These are phyloP conservation scores for Carapus acus DNA, from an alignment of 2,797 vertebrate species.

Conservation along the genomic window DNA sequence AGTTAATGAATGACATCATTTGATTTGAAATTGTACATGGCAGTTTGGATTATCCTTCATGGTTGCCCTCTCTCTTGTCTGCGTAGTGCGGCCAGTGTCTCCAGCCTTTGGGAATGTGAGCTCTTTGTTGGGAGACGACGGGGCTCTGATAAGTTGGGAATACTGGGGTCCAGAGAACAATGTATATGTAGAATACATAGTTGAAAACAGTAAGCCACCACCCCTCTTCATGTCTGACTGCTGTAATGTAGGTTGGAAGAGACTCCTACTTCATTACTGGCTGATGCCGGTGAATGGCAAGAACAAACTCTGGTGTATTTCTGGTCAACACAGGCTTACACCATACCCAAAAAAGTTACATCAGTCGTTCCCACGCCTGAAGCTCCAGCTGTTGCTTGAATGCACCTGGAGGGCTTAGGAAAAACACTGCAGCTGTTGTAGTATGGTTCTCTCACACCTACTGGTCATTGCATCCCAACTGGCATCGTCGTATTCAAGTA, in stretches of 20 bases:
- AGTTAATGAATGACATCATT: slow-evolving; percentile 1
- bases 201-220: slow-evolving; percentile 87
- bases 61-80: slow-evolving; percentile 75
- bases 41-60: slow-evolving; percentile 43
- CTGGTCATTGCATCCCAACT: slow-evolving; percentile 32
- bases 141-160: slow-evolving; percentile 90
- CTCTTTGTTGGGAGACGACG: slow-evolving; percentile 77
- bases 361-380: no score
- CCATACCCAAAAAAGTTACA: no score
- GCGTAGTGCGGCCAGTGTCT: slow-evolving; percentile 76
- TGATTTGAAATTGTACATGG: slow-evolving; percentile 12
- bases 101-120: slow-evolving; percentile 85
- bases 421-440: slow-evolving; percentile 25
- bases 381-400: slow-evolving; percentile 40
- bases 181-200: slow-evolving; percentile 92
- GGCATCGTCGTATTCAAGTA: slow-evolving; percentile 24
- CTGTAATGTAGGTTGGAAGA: slow-evolving; percentile 52
- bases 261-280: slow-evolving; percentile 53
- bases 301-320: no score
- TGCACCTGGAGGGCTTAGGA: slow-evolving; percentile 54
- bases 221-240: slow-evolving; percentile 39
- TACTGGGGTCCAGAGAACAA: slow-evolving; percentile 88
- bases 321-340: no score
- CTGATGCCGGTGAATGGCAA: no score
- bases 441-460: slow-evolving; percentile 63